Evolutionary conservation across 2,113 vertebrate genomes (phyloP), one percentile per base, ranked within the genome.

Genomic region (Gymnocephalus cernua): DNA sequence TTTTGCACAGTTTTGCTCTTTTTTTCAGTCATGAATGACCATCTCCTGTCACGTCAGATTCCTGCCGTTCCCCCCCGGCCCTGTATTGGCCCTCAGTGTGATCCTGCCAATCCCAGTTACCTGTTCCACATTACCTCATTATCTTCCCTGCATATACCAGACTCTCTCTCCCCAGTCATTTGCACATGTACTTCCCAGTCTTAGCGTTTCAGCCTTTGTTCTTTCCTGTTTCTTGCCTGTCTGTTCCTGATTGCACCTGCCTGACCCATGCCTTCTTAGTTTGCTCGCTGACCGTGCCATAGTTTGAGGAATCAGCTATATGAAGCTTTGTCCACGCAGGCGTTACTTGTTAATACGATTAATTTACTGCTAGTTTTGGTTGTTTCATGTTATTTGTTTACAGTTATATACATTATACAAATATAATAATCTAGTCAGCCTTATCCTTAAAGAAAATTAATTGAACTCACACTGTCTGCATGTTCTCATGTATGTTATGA

Each of bases 221-320:
- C 6, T 2, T 41, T 62, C 19, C 41, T 62, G 25, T 48, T 59
- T 58, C 57, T 6, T 4, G 18, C 38, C 14, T 41, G 47, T 21
- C 41, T 38, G 19, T 19, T 63, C 29, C 59, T 11, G 3, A 16
- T 15, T 72, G 45, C 8, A 14, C 44, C 27, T 32, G 25, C 63
- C 63, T 65, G 45, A 25, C 23, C 19, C 12, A 2, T 51, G 48
- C 5, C 48, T 35, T 3, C 48, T 68, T 35, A 35, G 25, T 74
- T 61, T 35, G 21, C 56, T 35, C 27, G 41, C 44, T 73, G 70
- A 48, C n/a, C n/a, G n/a, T n/a, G n/a, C n/a, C n/a, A n/a, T n/a
- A n/a, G n/a, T n/a, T n/a, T n/a, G n/a, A 32, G 70, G 27, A 73
- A 48, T 11, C 10, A 50, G 19, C 25, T 16, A 47, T 16, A 47